Percentiles rank a stretch among this genome's conserved stretches.
Conservation (phyloP, 2,113 vertebrate species). For the Coturnix japonica region DNA sequence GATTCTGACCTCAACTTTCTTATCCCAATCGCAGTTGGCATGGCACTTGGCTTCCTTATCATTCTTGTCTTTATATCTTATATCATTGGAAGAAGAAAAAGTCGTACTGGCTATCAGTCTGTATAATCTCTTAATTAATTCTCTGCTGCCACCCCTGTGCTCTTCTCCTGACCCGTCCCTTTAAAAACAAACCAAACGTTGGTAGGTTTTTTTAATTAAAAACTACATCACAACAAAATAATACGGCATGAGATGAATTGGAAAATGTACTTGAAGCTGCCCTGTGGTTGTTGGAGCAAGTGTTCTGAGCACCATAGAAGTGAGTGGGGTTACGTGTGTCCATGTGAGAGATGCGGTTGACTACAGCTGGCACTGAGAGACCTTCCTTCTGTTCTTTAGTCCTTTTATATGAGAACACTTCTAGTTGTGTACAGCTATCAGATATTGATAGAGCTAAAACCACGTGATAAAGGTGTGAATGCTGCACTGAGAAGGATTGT, state of each 20-base stretch:
- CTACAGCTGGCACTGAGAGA: background rate
- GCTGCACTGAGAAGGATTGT: background rate
- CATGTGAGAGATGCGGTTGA: background rate
- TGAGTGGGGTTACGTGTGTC: background rate
- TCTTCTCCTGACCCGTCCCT: background rate
- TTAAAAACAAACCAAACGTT: background rate
- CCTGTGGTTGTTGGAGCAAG: conserved; percentile 40
- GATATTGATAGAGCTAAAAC: background rate
- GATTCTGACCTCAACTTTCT: conserved; percentile 98
- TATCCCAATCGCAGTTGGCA: conserved; percentile 93
- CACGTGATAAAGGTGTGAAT: background rate
- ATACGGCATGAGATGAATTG: background rate
- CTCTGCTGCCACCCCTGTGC: background rate
- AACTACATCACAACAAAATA: background rate
- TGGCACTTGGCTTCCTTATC: conserved; percentile 94
- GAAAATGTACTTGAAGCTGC: conserved; percentile 19
- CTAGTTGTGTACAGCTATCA: background rate
- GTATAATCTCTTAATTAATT: conserved; percentile 77
- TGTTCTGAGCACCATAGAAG: background rate
- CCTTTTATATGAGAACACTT: conserved; percentile 27
- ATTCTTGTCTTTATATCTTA: conserved; percentile 96
- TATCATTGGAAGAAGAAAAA: conserved; percentile 94
- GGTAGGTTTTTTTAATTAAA: background rate
- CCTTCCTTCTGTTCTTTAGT: background rate
- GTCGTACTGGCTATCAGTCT: conserved; percentile 93